These are phyloP conservation scores for fruit fly (Drosophila melanogaster) DNA, from an alignment of 1,140 invertebrate species.

Conservation along the genomic window DNA sequence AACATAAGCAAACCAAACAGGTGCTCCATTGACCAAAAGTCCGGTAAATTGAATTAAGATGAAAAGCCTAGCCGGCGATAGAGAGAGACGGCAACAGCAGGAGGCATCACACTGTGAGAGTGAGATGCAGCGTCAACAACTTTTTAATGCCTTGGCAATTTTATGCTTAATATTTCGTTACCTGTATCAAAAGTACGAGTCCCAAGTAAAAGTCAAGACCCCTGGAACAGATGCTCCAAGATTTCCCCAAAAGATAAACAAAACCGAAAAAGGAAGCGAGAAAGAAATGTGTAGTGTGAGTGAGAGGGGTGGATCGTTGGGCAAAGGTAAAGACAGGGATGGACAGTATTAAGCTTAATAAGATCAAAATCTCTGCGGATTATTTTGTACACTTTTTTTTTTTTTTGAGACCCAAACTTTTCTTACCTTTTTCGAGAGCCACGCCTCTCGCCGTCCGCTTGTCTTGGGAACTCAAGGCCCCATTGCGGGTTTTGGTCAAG, in stretches of 20 bases:
- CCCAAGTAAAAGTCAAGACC: slow-evolving; percentile 46
- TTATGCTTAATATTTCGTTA: slow-evolving; percentile 64
- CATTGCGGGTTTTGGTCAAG: slow-evolving; percentile 74
- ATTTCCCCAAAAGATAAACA: slow-evolving; percentile 69
- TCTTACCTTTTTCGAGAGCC: slow-evolving; percentile 62
- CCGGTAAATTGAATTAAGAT: slow-evolving; percentile 78
- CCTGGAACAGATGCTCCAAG: slow-evolving; percentile 66
- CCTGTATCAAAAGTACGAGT: slow-evolving; percentile 47
- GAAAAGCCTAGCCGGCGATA: slow-evolving; percentile 59
- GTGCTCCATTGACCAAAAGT: slow-evolving; percentile 46
- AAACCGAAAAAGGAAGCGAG: slow-evolving; percentile 28
- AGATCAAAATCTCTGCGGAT: slow-evolving; percentile 80
- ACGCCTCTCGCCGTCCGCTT: neutral
- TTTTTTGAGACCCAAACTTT: slow-evolving; percentile 60
- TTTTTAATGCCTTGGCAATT: slow-evolving; percentile 72
- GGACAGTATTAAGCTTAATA: slow-evolving; percentile 78
- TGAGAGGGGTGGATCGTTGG: slow-evolving; percentile 10
- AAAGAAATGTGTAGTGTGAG: slow-evolving; percentile 14
- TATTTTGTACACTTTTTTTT: slow-evolving; percentile 71
- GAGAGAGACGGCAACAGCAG: slow-evolving; percentile 7
- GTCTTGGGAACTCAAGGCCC: slow-evolving; percentile 59
- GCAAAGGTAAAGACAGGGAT: slow-evolving; percentile 41
- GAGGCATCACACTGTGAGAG: neutral
- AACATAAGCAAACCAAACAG: slow-evolving; percentile 57
- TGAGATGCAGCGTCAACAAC: slow-evolving; percentile 27